Evolutionary conservation across 2,113 vertebrate species (phyloP).

Genomic region (Petroica traversi): DNA sequence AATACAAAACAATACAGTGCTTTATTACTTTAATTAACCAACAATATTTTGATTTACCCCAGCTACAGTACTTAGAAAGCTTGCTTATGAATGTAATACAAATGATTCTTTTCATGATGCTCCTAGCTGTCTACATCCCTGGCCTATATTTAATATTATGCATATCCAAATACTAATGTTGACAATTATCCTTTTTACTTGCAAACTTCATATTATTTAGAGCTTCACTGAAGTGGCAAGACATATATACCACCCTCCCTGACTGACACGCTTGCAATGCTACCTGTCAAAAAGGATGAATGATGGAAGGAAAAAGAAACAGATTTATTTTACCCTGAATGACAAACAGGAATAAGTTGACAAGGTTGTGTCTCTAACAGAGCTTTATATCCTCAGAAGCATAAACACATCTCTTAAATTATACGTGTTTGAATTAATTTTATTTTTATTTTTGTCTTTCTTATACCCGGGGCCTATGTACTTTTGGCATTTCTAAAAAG

Average conservation of each 20-base stretch:
- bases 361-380: not conserved
- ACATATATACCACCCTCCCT: not conserved
- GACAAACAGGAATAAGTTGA: not conserved
- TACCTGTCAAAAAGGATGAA: not conserved
- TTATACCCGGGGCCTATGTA: not conserved
- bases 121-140: not conserved
- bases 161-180: not conserved
- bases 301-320: not conserved
- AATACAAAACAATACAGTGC: not conserved
- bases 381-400: not conserved
- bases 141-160: not conserved
- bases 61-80: not conserved
- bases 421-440: not conserved
- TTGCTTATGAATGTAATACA: not conserved
- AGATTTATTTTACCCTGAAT: not conserved
- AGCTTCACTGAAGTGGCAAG: not conserved
- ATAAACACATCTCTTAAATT: not conserved
- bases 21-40: not conserved
- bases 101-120: not conserved
- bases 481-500: not conserved
- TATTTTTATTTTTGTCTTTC: not conserved
- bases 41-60: not conserved
- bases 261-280: not conserved
- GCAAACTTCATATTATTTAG: not conserved
- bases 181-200: not conserved